Evolutionary conservation across 1,140 invertebrate genomes (phyloP), one percentile per base, ranked within the genome.

Genomic region (Macrobrachium nipponense): DNA sequence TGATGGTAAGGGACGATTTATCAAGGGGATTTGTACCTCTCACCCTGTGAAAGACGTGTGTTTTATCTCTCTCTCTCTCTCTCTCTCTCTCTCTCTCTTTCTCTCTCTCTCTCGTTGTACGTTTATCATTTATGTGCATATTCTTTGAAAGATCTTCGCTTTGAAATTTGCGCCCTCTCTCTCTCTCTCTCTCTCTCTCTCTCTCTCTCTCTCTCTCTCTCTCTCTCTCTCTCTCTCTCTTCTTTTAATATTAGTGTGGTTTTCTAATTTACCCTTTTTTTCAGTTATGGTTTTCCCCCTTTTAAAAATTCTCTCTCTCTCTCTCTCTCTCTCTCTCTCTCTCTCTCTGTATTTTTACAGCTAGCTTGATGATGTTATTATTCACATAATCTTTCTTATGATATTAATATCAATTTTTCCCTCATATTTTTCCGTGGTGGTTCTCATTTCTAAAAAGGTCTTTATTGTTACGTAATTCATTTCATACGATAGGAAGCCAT

Each of bases 41-140:
- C 27, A 51, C 73, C 43, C 36, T 76, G 23, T 14, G 36, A 18
- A 18, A 58, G 44, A 58, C 36, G 5, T 12, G 27, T 20, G 2
- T 20, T 6, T 36, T 27, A 7, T 27, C 70, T 73, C 44, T 76
- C 73, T 76, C 36, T 44, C 73, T 76, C 73, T 76, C 73, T 44
- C 73, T 76, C 36, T 44, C 27, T 76, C 73, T 76, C 43, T 44
- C 27, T 76, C 43, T 44, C 15, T 51, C 36, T 20, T 44, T 20
- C 27, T 23, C 20, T 14, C 72, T 43, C 72, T 75, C 51, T 44
- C 70, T 73, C 23, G n/a, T n/a, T n/a, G n/a, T n/a, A n/a, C n/a
- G n/a, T n/a, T n/a, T n/a, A n/a, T n/a, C n/a, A n/a, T n/a, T n/a
- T n/a, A n/a, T n/a, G n/a, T n/a, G n/a, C n/a, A n/a, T n/a, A n/a